These are phyloP conservation scores for Listronotus oregonensis DNA, from an alignment of 1,140 invertebrate genomes.

Conservation along the genomic window DNA sequence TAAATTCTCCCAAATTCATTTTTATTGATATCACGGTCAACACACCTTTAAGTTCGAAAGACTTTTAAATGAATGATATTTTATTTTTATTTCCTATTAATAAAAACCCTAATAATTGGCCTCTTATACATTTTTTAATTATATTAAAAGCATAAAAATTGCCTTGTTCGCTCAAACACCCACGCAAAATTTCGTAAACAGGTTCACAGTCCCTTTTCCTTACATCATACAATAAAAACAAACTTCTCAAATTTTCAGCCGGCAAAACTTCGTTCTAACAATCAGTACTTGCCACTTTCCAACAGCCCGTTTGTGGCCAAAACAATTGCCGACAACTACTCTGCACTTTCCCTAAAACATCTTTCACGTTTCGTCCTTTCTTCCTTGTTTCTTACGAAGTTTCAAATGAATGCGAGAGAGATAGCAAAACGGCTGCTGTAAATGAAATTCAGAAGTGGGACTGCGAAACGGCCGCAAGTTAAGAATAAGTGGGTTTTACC, in stretches of 20 bases:
- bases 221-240: constrained; percentile 24
- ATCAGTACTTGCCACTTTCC: constrained; percentile 36
- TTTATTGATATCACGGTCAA: no score
- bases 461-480: constrained; percentile 28
- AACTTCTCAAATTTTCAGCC: constrained; percentile 36
- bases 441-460: neutral
- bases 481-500: constrained; percentile 34
- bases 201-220: neutral
- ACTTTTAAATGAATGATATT: no score
- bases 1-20: no score
- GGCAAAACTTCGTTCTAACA: constrained; percentile 28
- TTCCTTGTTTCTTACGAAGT: neutral
- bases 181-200: no score
- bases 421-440: neutral
- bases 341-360: neutral
- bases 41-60: no score
- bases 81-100: no score
- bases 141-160: no score
- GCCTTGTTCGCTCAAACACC: no score
- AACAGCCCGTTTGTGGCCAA: constrained; percentile 36
- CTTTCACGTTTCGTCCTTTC: neutral
- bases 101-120: no score
- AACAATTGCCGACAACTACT: constrained; percentile 36
- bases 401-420: neutral
- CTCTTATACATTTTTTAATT: no score